Base-by-base conservation (phyloP, 92 coral and sea anemone species). In the Zoanthus solanderi region DNA sequence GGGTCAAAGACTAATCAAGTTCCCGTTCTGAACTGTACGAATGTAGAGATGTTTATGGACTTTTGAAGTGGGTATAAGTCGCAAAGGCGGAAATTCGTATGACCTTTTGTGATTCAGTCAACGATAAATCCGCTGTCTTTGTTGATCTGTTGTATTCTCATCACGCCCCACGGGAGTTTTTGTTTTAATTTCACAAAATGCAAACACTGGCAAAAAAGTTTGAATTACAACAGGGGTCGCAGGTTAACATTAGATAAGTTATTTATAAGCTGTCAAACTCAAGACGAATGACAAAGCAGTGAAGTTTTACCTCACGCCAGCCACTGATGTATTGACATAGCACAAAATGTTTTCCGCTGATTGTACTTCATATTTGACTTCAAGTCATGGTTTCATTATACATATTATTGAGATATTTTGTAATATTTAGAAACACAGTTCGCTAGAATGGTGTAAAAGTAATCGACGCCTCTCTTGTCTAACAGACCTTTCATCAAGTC, bases 401-500 rank as follows among this genome's bases (percentile, higher is more conserved):
- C 15, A 44, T 17, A 1, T 63, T 44, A 16, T 48, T 9, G 60
- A 10, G 12, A 45, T 11, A 6, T 28, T 37, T 61, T 32, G 72
- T 29, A 31, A 5, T 76, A 53, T 11, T 28, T 76, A n/a, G 13
- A 77, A 77, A 32, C 68, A 15, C 57, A 18, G 57, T 66, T 14
- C 73, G 32, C 17, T 61, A 23, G 74, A 65, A 45, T 50, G 56
- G 85, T 63, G 75, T 63, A 45, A 47, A 12, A 28, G 46, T 15
- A 12, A 28, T 63, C 32, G 85, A 81, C 85, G 74, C 47, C 85
- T 81, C 44, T 23, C 58, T 68, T 81, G 85, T 81, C 85, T 81
- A 66, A 81, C 85, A 31, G 74, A 37, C 85, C 60, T 81, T 45
- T 81, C 85, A 81, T 32, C 85, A 66, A 47, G 61, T 81, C 85